phyloP scores from a whole-genome alignment of 2,888 invertebrate species.

The Aphidius colemani region DNA sequence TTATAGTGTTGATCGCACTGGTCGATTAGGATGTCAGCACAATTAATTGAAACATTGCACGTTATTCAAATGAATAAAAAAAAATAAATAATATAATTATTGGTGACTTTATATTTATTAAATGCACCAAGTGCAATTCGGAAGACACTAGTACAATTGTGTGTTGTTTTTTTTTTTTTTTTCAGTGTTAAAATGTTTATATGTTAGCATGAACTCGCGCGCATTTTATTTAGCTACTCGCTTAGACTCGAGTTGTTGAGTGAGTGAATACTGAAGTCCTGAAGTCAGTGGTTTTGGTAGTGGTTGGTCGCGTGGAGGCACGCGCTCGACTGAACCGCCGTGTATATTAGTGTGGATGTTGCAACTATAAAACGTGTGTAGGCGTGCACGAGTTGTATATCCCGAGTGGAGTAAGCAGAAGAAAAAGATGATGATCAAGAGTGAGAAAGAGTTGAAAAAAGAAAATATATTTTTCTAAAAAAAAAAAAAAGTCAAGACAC shows the following conservation, averaged over 20 bases:
- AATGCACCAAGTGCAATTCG: background rate
- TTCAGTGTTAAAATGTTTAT: background rate
- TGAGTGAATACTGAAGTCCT: conserved; percentile 16
- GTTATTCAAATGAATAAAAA: background rate
- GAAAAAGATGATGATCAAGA: conserved; percentile 19
- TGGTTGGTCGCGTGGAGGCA: conserved; percentile 61
- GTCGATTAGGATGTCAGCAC: conserved; percentile 26
- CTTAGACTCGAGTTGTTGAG: conserved; percentile 21
- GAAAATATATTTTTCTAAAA: conserved; percentile 31
- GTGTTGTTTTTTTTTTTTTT: too few species aligned
- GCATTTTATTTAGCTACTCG: conserved; percentile 13
- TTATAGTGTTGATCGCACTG: background rate
- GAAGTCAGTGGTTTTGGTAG: conserved; percentile 51
- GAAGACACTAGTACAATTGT: too few species aligned
- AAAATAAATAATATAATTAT: background rate
- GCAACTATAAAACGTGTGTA: conserved; percentile 55
- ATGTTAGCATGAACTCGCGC: conserved; percentile 1
- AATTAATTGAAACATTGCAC: conserved; percentile 28
- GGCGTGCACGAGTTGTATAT: conserved; percentile 46
- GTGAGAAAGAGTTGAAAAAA: conserved; percentile 33
- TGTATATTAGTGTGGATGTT: conserved; percentile 56
- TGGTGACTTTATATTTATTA: background rate
- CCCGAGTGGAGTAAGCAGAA: conserved; percentile 25
- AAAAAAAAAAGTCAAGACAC: background rate
- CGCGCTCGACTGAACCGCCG: conserved; percentile 57